Percentiles rank a stretch among this genome's conserved stretches.
Conservation (phyloP, 2,888 invertebrate species). For the Cephus sareptanus region DNA sequence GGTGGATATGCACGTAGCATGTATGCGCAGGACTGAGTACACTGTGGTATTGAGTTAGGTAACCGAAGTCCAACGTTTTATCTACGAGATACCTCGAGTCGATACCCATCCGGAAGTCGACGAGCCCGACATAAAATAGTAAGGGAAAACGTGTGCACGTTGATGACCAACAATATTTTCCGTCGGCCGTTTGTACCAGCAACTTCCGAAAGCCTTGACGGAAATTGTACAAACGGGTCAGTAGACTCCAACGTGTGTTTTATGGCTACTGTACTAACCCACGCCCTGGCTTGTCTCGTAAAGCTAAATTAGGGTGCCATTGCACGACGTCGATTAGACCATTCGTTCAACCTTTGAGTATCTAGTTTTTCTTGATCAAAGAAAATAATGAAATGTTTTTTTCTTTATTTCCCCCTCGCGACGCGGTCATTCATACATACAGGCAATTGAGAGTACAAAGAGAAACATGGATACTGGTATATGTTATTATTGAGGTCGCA, state of each 20-base stretch:
- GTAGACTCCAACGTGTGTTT: neutral
- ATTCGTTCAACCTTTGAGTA: conserved; percentile 25
- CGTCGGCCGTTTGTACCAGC: conserved; percentile 39
- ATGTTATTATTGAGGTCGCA: neutral
- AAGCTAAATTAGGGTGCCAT: conserved; percentile 1
- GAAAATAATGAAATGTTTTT: conserved; percentile 27
- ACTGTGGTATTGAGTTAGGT: neutral
- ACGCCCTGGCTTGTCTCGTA: conserved; percentile 3
- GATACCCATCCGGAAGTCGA: neutral
- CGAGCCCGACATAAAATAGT: neutral
- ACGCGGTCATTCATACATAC: conserved; percentile 13
- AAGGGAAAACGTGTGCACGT: neutral
- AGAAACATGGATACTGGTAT: neutral
- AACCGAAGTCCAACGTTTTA: neutral
- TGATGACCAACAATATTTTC: conserved; percentile 27
- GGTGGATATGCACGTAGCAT: neutral
- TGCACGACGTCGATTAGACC: conserved; percentile 33
- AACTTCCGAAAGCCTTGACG: neutral
- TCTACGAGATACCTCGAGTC: no score
- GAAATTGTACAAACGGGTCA: conserved; percentile 2
- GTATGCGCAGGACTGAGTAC: neutral
- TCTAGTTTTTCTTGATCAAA: conserved; percentile 25
- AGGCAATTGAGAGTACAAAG: conserved; percentile 1
- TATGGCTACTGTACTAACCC: conserved; percentile 6
- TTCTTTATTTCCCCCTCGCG: neutral